phyloP scores from a whole-genome alignment of 2,113 vertebrate genomes.

The Gnathonemus echidnorhynchus region DNA sequence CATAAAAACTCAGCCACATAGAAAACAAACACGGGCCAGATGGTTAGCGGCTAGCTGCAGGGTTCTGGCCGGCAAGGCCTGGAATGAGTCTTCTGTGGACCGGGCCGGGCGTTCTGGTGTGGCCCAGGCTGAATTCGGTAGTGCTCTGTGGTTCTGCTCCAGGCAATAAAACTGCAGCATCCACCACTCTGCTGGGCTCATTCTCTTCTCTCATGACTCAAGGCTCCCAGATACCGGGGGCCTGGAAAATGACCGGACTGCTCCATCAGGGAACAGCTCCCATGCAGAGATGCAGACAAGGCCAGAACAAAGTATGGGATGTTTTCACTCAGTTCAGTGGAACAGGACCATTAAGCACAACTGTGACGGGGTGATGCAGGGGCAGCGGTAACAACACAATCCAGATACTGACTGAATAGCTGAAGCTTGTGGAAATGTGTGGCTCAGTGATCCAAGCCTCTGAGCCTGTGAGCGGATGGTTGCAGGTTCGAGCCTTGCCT shows the following conservation, averaged over 20 bases:
- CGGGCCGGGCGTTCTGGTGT: neutral
- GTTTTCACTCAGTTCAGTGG: neutral
- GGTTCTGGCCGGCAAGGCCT: neutral
- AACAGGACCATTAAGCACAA: neutral
- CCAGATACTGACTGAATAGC: neutral
- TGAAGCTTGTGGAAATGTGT: neutral
- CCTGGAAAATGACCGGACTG: neutral
- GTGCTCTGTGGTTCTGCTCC: neutral
- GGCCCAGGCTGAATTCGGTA: neutral
- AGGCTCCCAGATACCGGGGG: neutral
- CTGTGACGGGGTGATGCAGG: neutral
- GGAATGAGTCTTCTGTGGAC: neutral
- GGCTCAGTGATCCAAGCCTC: no score
- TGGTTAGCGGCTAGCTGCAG: neutral
- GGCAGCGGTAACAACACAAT: neutral
- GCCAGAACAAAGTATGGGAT: neutral
- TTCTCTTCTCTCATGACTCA: neutral
- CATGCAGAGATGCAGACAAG: neutral
- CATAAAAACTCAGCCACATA: conserved; percentile 10
- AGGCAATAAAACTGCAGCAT: neutral
- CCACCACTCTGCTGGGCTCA: neutral
- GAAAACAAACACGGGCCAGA: conserved; percentile 15
- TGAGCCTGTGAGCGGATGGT: no score
- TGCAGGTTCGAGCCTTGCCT: no score
- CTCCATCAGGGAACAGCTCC: neutral